Conservation (phyloP, 1,140 invertebrate genomes). For the Melanaphis sacchari region DNA sequence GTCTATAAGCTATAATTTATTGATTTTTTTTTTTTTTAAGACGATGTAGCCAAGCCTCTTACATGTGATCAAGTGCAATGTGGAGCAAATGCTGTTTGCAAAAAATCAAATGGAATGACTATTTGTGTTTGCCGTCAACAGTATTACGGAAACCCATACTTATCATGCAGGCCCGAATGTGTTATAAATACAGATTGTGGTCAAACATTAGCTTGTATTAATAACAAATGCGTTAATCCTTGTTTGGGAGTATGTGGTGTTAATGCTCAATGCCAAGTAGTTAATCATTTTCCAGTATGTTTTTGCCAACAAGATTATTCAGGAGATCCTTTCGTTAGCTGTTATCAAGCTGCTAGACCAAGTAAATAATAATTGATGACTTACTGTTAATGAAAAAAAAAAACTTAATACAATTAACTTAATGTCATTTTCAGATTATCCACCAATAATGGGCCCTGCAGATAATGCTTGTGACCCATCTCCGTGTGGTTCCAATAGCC, state of each 20-base stretch:
- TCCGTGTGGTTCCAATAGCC: constrained; percentile 80
- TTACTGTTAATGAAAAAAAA: neutral
- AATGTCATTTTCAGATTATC: constrained; percentile 55
- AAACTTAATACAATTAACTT: neutral
- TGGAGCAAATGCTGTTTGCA: constrained; percentile 78
- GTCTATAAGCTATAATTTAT: neutral
- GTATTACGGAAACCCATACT: constrained; percentile 71
- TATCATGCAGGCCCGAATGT: constrained; percentile 79
- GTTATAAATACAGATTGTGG: constrained; percentile 80
- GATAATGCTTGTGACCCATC: constrained; percentile 69
- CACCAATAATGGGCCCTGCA: constrained; percentile 59
- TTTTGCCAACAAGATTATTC: constrained; percentile 75
- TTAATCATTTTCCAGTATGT: constrained; percentile 81
- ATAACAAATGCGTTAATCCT: constrained; percentile 81
- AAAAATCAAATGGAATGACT: constrained; percentile 68
- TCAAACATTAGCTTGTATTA: constrained; percentile 74
- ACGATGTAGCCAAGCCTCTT: constrained; percentile 65
- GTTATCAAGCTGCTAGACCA: constrained; percentile 67
- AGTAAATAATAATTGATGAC: constrained; percentile 59
- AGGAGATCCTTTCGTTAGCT: constrained; percentile 81
- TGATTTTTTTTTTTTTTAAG: constrained; percentile 58
- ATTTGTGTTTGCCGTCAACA: constrained; percentile 73
- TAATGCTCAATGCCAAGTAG: constrained; percentile 75
- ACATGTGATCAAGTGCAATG: constrained; percentile 76
- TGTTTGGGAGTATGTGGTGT: constrained; percentile 79